A percentile compares a stretch with the other conserved stretches of the same genome.
phyloP scores from a whole-genome alignment of 2,888 invertebrate genomes.

The Morpho helenor region DNA sequence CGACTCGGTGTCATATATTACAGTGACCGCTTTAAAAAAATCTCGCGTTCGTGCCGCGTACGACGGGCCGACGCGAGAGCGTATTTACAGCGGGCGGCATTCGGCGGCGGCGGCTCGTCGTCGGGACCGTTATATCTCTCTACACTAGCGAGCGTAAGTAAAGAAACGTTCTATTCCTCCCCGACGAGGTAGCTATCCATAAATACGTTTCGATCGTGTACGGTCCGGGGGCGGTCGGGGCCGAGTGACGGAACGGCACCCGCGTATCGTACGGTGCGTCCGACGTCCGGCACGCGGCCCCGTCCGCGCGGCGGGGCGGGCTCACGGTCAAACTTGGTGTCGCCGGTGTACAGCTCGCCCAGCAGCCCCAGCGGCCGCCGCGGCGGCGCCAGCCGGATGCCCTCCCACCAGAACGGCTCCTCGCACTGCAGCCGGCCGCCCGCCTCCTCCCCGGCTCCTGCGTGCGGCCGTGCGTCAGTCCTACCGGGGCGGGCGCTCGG shows the following conservation, averaged over 20 bases:
- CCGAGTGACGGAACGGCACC: too few species aligned
- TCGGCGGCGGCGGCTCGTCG: background rate
- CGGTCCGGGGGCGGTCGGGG: too few species aligned
- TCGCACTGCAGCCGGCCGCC: conserved; percentile 80
- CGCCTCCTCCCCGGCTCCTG: conserved; percentile 40
- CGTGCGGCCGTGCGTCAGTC: too few species aligned
- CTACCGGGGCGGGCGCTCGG: too few species aligned
- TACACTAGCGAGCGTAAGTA: too few species aligned
- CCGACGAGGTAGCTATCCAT: too few species aligned
- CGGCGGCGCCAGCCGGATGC: conserved; percentile 82
- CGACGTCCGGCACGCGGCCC: background rate
- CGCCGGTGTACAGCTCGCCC: conserved; percentile 74
- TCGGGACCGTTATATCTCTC: background rate
- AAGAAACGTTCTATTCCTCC: too few species aligned
- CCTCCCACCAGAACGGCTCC: conserved; percentile 87
- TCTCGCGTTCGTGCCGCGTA: conserved; percentile 1
- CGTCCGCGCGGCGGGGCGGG: background rate
- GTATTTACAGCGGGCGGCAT: conserved; percentile 52
- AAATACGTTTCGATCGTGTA: too few species aligned
- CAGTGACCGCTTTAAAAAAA: background rate
- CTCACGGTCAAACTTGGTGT: conserved; percentile 75
- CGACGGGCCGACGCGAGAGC: conserved; percentile 32
- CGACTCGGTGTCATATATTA: too few species aligned
- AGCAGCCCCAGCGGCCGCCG: conserved; percentile 82
- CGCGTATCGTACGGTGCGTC: too few species aligned